Evolutionary conservation across 2,797 vertebrate genomes (phyloP), one percentile per base, ranked within the genome.

Genomic region (Gallinago stenura): DNA sequence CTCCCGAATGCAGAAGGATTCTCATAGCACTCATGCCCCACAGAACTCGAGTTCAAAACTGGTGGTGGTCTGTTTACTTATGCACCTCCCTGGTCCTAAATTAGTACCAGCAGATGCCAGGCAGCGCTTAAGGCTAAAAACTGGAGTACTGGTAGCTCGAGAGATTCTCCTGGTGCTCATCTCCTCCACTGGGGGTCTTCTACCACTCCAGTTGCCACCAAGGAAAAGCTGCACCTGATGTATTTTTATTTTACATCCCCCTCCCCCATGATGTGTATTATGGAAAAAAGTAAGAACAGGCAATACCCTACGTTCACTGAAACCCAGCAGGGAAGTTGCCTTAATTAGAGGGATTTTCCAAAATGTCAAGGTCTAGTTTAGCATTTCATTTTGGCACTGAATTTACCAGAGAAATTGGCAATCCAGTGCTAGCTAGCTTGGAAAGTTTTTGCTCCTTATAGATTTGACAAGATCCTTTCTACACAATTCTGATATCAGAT

Each of bases 211-310:
- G 71, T 8, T 72, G 18, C 30, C 41, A 82, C 33, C 15, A 62
- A 15, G 22, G 12, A 72, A 73, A 89, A 79, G 3, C 14, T 91
- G 41, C 15, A 19, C 48, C 54, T 37, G 10, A 50, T 87, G 39
- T 15, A 37, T 60, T 21, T 57, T 83, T 85, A 7, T 61, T 84
- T 46, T 39, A 35, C 4, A 28, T 12, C 8, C 15, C 7, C 6
- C 7, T 69, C 3, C 15, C 3, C 4, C 0, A 0, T 9, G n/a
- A 8, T 4, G 4, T 25, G 37, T 9, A 9, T 35, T n/a, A 51
- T 2, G 2, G 37, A 45, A 79, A 53, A 70, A 70, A 41, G 4
- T 28, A 68, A 46, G 57, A 80, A 11, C 8, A 57, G 6, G 3
- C 30, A 80, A 61, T 30, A 75, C 3, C 5, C 7, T 61, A 2